Evolutionary conservation across 2,113 vertebrate genomes (phyloP).

Genomic region (Pycnonotus jocosus): DNA sequence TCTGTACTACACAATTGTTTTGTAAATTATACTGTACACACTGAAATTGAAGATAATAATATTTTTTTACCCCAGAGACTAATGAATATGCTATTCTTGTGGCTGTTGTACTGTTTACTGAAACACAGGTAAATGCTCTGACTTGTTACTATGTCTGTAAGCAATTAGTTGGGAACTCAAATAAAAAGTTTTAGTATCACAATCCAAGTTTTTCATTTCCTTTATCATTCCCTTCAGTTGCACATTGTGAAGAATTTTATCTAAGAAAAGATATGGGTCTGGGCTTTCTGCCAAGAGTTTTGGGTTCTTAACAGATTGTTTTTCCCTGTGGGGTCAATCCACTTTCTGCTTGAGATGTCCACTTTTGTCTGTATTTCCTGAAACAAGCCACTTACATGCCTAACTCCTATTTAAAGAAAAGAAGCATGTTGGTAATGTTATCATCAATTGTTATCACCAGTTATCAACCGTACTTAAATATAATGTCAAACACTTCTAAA

Average conservation of each 20-base stretch:
- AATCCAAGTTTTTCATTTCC: conserved; percentile 6
- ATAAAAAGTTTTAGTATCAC: conserved; percentile 18
- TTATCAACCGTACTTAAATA: background rate
- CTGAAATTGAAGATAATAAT: background rate
- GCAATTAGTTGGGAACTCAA: background rate
- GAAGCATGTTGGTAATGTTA: background rate
- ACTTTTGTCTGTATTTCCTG: conserved; percentile 18
- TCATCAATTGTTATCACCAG: background rate
- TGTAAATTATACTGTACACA: background rate
- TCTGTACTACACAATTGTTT: background rate
- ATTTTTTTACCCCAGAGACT: background rate
- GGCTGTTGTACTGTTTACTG: background rate
- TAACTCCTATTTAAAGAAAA: background rate
- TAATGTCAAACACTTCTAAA: background rate
- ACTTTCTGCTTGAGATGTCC: background rate
- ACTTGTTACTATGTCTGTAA: background rate
- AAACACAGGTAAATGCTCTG: background rate
- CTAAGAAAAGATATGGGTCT: conserved; percentile 3
- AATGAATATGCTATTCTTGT: conserved; percentile 1
- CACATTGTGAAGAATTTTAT: background rate
- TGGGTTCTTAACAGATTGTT: conserved; percentile 26
- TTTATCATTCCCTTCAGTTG: conserved; percentile 19
- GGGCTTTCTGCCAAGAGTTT: conserved; percentile 22
- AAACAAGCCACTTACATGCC: background rate
- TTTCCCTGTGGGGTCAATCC: background rate